Evolutionary conservation across 2,888 invertebrate genomes (phyloP).

Genomic region (Strigamia maritima): DNA sequence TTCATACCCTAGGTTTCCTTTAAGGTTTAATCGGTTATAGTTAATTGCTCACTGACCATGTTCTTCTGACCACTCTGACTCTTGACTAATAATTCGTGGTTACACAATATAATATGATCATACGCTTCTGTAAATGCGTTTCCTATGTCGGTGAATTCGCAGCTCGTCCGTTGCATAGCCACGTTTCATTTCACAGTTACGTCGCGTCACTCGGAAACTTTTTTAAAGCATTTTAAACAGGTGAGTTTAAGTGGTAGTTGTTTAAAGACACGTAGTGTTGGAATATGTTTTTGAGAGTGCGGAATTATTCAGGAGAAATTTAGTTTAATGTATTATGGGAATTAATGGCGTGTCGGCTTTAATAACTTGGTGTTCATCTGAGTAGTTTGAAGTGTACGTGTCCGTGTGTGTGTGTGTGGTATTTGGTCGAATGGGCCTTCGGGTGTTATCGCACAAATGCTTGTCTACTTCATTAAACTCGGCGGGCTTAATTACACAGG

Average conservation of each 20-base stretch:
- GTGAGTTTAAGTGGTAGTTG: neutral
- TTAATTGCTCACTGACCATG: constrained; percentile 4
- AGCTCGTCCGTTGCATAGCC: neutral
- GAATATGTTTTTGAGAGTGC: neutral
- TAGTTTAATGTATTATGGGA: neutral
- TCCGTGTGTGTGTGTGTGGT: neutral
- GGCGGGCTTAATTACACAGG: constrained; percentile 4
- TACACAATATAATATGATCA: neutral
- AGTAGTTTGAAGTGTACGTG: neutral
- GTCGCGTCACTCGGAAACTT: neutral
- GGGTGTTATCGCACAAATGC: constrained; percentile 4
- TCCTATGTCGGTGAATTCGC: neutral
- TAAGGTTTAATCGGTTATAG: neutral
- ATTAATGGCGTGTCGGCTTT: neutral
- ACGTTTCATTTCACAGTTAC: neutral
- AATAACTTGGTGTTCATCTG: neutral
- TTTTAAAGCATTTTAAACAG: neutral
- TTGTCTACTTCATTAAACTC: constrained; percentile 4
- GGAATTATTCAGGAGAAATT: neutral
- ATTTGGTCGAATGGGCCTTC: constrained; percentile 4
- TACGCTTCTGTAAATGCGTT: neutral
- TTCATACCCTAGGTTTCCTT: neutral
- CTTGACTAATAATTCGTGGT: neutral
- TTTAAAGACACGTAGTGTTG: neutral
- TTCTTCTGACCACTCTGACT: neutral